Evolutionary conservation across 2,113 vertebrate species (phyloP), one percentile per base, ranked within the genome.

Genomic region (Sterrhoptilus dennistouni): DNA sequence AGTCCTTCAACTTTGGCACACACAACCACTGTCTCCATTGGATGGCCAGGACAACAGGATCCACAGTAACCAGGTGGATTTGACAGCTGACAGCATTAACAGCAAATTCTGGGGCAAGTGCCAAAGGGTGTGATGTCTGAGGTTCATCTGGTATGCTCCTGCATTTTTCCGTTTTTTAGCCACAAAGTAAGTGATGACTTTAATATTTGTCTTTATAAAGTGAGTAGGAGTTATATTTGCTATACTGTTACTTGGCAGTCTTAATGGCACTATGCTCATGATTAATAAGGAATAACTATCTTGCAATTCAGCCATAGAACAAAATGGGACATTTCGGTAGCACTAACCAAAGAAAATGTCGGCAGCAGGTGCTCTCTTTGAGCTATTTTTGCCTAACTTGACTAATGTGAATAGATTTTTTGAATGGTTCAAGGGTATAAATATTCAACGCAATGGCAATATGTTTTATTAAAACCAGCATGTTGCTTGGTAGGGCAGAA

Each of bases 241-340:
- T 93, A 81, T 91, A 83, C 50, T 82, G 53, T 84, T 89, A 91
- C 81, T 92, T 96, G 81, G 86, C 92, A 93, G 74, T 49, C 88
- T 80, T 83, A 80, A 77, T 91, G 75, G 82, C 61, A 35, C 71
- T 56, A 10, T 1, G 8, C 24, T 93, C 50, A 44, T 0, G 4
- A 89, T 90, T 92, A 93, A 93, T 87, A 85, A 78, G 79, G 64
- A 87, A 68, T 60, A 88, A 79, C 75, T 88, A 14, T 57, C 79
- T 60, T 90, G 79, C 59, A 83, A 44, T 93, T 94, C 83, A 87
- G 63, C 68, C 77, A 71, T 59, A 91, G 81, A 95, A 77, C 54
- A 70, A 92, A 96, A 94, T 44, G 78, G 89, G 89, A 95, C 93
- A 83, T 87, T 92, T 95, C 20, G 3, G 92, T 96, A 97, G 92